phyloP scores from a whole-genome alignment of 2,797 vertebrate genomes.

The Phrynocephalus guinanensis region DNA sequence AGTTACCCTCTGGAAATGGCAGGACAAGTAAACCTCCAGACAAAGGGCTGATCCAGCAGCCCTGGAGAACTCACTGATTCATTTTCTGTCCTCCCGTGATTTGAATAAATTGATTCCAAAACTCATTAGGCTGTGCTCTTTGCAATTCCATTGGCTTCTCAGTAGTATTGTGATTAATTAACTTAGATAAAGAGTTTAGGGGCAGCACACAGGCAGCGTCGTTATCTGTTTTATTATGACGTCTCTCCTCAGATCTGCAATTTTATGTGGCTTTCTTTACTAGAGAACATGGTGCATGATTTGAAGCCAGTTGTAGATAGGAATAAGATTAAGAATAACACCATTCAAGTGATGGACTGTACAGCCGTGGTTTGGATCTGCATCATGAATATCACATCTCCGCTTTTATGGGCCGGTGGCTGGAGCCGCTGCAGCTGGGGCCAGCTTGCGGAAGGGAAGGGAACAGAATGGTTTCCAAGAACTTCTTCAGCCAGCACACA shows the following conservation, averaged over 20 bases:
- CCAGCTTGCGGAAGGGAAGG: no score
- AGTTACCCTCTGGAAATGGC: no score
- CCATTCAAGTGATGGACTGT: background rate
- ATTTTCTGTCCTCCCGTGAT: background rate
- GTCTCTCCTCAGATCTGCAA: background rate
- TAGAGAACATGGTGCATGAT: background rate
- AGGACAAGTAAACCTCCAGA: no score
- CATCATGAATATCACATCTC: background rate
- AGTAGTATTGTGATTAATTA: slow-evolving; percentile 19
- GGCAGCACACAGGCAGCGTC: background rate
- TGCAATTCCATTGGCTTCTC: slow-evolving; percentile 5
- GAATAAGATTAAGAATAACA: background rate
- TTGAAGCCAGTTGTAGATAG: background rate
- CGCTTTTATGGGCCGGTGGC: background rate
- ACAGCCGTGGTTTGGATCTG: background rate
- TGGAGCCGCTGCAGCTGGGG: background rate
- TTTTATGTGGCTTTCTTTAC: slow-evolving; percentile 15
- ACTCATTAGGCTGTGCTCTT: background rate
- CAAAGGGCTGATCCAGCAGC: background rate
- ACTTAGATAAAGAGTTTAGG: background rate
- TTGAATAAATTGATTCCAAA: background rate
- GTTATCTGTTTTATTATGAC: slow-evolving; percentile 26
- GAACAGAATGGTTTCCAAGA: no score
- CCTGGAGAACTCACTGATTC: background rate
- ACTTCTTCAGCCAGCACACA: no score